Base-by-base conservation (phyloP, 1,140 invertebrate species). In the Polypedilum pembai region DNA sequence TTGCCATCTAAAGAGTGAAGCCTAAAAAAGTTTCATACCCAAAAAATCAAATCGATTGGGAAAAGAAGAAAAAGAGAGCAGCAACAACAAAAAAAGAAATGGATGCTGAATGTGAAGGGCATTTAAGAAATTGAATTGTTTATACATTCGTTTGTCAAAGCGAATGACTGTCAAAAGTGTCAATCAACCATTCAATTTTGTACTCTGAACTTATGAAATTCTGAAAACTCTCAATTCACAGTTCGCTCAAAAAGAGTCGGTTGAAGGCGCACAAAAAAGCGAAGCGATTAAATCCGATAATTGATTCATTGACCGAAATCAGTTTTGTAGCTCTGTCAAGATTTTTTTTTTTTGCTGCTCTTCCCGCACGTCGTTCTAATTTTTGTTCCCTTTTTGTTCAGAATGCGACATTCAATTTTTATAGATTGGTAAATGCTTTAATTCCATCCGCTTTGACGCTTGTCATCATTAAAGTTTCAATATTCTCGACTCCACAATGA, bases 281-380 rank as follows among this genome's bases (percentile, higher is more conserved):
- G 24, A 33, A 33, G n/a, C 24, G 24, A 33, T 56, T 18, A 69
- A 69, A 69, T 69, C 65, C 65, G 65, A 69, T 69, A 69, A 69
- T 69, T 69, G 65, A 69, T 69, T 69, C 65, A 69, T 69, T 69
- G 65, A 69, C 65, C 65, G 65, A 69, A 18, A 69, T 69, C 65
- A 69, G n/a, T 20, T 18, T 18, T 66, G 17, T 69, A 7, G 8
- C 17, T 18, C 65, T 69, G 8, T 69, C 8, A 20, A 69, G 17
- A n/a, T 18, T 69, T 20, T 66, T 66, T 66, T 66, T 18, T n/a
- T n/a, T 18, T 15, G 7, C 45, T 15, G 10, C n/a, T 56, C 45
- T 56, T 4, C n/a, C n/a, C 45, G 12, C 41, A 45, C 8, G 8
- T 45, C 41, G 41, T 45, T n/a, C 24, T 33, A 33, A 33, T 33